These are phyloP conservation scores for Peromyscus leucopus DNA, from an alignment of 2,113 vertebrate species.

Conservation along the genomic window DNA sequence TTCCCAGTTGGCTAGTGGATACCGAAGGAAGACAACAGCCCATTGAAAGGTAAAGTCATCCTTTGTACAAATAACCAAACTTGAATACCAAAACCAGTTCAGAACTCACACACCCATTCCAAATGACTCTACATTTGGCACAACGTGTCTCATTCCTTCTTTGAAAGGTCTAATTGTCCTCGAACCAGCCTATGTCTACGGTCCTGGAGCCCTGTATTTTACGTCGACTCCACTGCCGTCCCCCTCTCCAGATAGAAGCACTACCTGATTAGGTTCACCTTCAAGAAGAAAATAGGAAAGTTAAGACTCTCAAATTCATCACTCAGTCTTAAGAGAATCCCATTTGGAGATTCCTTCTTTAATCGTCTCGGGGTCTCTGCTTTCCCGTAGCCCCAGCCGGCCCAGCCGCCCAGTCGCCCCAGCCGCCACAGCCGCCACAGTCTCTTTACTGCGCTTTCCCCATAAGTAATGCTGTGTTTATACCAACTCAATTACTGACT, in stretches of 20 bases:
- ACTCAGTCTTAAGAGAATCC: neutral
- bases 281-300: neutral
- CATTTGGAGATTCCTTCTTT: neutral
- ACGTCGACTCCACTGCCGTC: neutral
- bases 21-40: constrained; percentile 61
- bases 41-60: constrained; percentile 72
- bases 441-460: neutral
- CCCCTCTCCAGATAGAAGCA: neutral
- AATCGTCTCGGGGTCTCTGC: neutral
- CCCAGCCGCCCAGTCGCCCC: too few species aligned
- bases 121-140: constrained; percentile 41
- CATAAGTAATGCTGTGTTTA: neutral
- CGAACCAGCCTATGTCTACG: neutral
- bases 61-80: constrained; percentile 66
- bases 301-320: neutral
- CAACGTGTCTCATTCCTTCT: constrained; percentile 51
- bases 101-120: constrained; percentile 31
- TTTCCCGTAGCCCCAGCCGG: neutral
- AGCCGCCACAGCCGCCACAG: neutral
- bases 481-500: neutral
- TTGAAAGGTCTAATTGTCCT: constrained; percentile 33
- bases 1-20: constrained; percentile 54
- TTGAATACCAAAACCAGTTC: neutral
- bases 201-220: neutral
- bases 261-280: neutral